These are phyloP conservation scores for Nyctalus aviator DNA, from an alignment of 2,797 vertebrate genomes.

Conservation along the genomic window DNA sequence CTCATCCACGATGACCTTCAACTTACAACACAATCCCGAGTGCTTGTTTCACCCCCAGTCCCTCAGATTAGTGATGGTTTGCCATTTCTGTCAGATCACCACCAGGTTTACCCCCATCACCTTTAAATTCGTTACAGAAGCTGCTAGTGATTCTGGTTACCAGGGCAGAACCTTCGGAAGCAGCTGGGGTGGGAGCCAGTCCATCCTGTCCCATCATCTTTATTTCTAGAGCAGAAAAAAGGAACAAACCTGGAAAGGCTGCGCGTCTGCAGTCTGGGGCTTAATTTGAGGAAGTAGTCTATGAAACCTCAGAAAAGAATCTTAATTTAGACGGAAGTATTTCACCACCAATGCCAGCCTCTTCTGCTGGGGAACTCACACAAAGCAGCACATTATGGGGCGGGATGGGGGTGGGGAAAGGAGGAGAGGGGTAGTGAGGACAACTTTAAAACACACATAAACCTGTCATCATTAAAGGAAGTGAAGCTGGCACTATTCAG, in stretches of 20 bases:
- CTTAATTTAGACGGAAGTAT: slow-evolving; percentile 78
- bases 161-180: neutral
- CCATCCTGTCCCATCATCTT: neutral
- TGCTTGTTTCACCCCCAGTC: neutral
- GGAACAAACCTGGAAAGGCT: slow-evolving; percentile 38
- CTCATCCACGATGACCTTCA: neutral
- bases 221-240: slow-evolving; percentile 17
- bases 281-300: slow-evolving; percentile 73
- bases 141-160: neutral
- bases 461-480: slow-evolving; percentile 13
- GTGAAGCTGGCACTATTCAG: slow-evolving; percentile 23
- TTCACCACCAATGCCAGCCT: slow-evolving; percentile 67
- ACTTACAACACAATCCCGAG: neutral
- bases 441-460: slow-evolving; percentile 45
- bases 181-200: neutral
- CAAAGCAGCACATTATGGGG: neutral
- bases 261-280: slow-evolving; percentile 53
- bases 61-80: neutral
- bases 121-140: slow-evolving; percentile 6
- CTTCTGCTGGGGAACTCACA: slow-evolving; percentile 47
- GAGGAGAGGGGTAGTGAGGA: too few species aligned
- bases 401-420: neutral
- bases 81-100: neutral
- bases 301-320: slow-evolving; percentile 64
- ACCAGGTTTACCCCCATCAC: neutral